Conservation (phyloP, 35 echinoderm and acorn worm species). For the Hemicentrotus pulcherrimus region DNA sequence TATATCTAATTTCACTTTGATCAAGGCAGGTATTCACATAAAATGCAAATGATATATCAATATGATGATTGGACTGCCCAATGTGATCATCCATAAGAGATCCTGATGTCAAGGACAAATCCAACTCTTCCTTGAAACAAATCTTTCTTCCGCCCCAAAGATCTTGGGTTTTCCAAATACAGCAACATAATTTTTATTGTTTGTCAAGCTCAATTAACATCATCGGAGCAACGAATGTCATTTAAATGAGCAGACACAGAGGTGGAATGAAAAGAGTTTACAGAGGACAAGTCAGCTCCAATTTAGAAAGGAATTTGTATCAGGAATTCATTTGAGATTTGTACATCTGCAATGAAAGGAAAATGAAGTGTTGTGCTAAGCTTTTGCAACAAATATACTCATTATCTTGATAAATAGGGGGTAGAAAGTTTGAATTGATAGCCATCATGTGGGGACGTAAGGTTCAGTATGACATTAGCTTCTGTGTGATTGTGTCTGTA, state of each 20-base stretch:
- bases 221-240: not conserved
- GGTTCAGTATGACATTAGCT: too few relatives aligned
- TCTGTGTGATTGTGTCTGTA: too few relatives aligned
- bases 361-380: slow-evolving; percentile 18
- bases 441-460: not conserved
- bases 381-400: not conserved
- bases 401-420: not conserved
- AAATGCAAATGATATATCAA: too few relatives aligned
- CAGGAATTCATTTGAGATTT: not conserved
- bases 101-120: not conserved
- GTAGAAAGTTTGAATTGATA: not conserved
- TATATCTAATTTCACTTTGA: too few relatives aligned
- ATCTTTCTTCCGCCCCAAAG: not conserved
- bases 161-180: not conserved
- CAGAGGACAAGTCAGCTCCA: not conserved
- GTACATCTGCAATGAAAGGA: not conserved
- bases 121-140: not conserved
- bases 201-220: not conserved
- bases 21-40: too few relatives aligned
- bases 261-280: not conserved
- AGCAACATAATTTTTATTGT: slow-evolving; percentile 14
- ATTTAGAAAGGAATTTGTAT: not conserved
- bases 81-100: not conserved
- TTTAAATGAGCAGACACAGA: not conserved
- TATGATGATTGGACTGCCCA: too few relatives aligned